Evolutionary conservation across 1,140 invertebrate species (phyloP).

Genomic region (Euura saliciscinereae): DNA sequence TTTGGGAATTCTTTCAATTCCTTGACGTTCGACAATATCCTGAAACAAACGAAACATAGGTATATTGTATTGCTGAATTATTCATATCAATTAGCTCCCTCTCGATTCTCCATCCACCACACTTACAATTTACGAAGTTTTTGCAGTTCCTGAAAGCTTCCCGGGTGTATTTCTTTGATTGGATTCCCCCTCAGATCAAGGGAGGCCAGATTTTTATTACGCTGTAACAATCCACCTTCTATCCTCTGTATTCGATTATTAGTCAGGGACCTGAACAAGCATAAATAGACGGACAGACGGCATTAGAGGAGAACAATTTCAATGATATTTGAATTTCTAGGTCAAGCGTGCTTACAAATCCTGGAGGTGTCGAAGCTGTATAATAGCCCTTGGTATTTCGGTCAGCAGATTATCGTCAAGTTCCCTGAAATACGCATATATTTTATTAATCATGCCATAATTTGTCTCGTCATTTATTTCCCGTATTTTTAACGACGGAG

Average conservation of each 20-base stretch:
- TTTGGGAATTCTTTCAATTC: conserved; percentile 80
- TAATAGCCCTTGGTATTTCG: conserved; percentile 68
- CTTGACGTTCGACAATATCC: conserved; percentile 84
- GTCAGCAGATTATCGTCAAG: conserved; percentile 76
- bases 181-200: conserved; percentile 77
- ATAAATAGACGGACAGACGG: no score
- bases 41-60: conserved; percentile 50
- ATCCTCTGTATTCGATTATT: conserved; percentile 73
- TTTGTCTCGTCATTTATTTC: not conserved
- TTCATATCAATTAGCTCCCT: not conserved
- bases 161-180: conserved; percentile 66
- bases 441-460: not conserved
- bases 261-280: conserved; percentile 66
- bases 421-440: conserved; percentile 64
- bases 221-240: conserved; percentile 65
- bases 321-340: no score
- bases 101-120: no score
- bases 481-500: conserved; percentile 1
- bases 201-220: conserved; percentile 64
- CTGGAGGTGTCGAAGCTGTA: conserved; percentile 68
- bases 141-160: conserved; percentile 70
- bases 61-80: not conserved
- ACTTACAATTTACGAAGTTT: conserved; percentile 77
- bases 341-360: conserved; percentile 70
- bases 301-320: no score